Evolutionary conservation across 2,888 invertebrate species (phyloP).

Genomic region (Drosophila setosimentum): DNA sequence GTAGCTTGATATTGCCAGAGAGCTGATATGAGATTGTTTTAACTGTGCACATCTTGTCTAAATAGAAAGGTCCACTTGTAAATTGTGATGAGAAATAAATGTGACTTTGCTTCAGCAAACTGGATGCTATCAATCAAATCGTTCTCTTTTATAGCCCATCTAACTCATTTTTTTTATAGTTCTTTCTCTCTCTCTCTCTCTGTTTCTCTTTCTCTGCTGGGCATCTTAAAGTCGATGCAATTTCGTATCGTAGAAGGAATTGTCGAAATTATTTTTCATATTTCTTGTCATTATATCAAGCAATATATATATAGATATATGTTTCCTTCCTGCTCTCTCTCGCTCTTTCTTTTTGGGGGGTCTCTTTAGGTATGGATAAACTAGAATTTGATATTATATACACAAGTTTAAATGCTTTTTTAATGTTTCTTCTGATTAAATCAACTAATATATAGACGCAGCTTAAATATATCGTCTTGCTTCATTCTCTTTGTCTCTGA

Average conservation of each 20-base stretch:
- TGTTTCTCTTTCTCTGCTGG: background rate
- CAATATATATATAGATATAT: background rate
- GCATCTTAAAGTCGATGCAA: background rate
- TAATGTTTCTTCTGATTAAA: background rate
- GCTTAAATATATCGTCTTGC: background rate
- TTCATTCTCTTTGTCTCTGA: background rate
- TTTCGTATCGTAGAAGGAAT: background rate
- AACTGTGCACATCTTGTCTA: background rate
- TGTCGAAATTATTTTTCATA: background rate
- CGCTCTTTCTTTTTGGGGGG: too few relatives aligned
- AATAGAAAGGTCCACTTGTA: background rate
- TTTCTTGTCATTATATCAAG: background rate
- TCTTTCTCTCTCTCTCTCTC: background rate
- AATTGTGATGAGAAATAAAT: background rate
- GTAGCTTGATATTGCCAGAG: conserved; percentile 17
- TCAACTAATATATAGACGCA: background rate
- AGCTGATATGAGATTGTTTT: background rate
- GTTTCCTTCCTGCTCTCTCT: too few relatives aligned
- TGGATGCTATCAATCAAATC: background rate
- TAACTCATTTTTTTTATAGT: background rate
- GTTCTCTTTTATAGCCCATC: background rate
- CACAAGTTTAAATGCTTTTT: too few relatives aligned
- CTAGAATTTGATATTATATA: too few relatives aligned
- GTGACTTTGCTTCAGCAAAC: background rate
- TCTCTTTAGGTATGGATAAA: too few relatives aligned